phyloP scores from a whole-genome alignment of 2,888 invertebrate species.

The Ischnus inquisitorius region DNA sequence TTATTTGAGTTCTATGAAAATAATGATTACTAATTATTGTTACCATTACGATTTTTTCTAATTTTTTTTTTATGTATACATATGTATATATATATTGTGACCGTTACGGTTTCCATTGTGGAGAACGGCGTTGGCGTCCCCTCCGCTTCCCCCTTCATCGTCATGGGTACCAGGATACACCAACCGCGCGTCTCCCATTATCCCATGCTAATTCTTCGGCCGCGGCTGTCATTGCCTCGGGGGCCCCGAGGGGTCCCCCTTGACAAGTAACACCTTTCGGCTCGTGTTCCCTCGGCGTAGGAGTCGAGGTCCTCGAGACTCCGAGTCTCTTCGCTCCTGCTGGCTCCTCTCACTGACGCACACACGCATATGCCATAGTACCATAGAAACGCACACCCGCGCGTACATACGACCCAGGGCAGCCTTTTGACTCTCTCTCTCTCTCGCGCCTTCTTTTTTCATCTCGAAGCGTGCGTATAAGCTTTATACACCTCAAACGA shows the following conservation, averaged over 20 bases:
- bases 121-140: constrained; percentile 62
- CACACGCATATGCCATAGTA: not conserved
- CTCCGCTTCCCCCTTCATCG: constrained; percentile 78
- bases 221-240: constrained; percentile 85
- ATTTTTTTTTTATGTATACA: not conserved
- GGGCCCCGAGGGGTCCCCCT: constrained; percentile 74
- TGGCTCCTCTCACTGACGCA: constrained; percentile 59
- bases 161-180: constrained; percentile 75
- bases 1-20: too few species aligned
- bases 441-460: constrained; percentile 58
- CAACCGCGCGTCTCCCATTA: constrained; percentile 83
- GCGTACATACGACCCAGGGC: too few species aligned
- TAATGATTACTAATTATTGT: too few species aligned
- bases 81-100: constrained; percentile 38
- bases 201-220: constrained; percentile 85
- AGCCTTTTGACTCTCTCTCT: constrained; percentile 67
- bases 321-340: constrained; percentile 64
- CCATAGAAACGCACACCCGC: not conserved
- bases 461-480: constrained; percentile 63
- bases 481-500: constrained; percentile 20
- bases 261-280: constrained; percentile 85
- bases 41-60: too few species aligned
- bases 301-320: constrained; percentile 74
- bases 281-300: constrained; percentile 80
- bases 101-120: constrained; percentile 53